These are phyloP conservation scores for Eospalax fontanierii DNA, from an alignment of 2,797 vertebrate species.

Conservation along the genomic window DNA sequence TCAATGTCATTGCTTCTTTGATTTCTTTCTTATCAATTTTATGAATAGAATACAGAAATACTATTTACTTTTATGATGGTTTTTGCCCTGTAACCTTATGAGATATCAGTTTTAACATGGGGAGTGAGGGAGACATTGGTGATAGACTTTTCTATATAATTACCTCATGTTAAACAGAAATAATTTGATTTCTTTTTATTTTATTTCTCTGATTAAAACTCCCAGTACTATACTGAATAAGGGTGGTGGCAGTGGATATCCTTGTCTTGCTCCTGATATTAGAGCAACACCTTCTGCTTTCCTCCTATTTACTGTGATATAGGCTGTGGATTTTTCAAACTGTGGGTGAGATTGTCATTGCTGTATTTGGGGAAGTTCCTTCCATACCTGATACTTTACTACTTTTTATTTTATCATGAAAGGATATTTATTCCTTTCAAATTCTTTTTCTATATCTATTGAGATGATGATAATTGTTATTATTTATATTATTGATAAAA, in stretches of 20 bases:
- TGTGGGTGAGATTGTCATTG: not conserved
- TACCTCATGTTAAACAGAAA: not conserved
- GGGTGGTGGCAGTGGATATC: too few species aligned
- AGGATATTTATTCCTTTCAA: not conserved
- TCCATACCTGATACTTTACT: not conserved
- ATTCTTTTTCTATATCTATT: not conserved
- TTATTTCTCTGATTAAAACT: not conserved
- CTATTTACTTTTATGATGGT: not conserved
- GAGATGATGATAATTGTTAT: not conserved
- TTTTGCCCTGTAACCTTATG: not conserved
- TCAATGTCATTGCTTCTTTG: not conserved
- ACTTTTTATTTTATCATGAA: not conserved
- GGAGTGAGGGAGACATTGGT: too few species aligned
- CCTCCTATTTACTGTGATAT: not conserved
- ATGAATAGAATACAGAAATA: not conserved
- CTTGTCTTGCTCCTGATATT: not conserved
- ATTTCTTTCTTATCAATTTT: not conserved
- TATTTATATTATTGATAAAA: not conserved
- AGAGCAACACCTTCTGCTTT: not conserved
- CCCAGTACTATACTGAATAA: not conserved
- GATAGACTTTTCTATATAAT: not conserved
- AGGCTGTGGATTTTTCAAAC: not conserved
- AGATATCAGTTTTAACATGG: not conserved
- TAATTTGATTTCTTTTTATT: not conserved
- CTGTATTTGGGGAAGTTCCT: not conserved